phyloP scores from a whole-genome alignment of 2,888 invertebrate genomes.

The Chrysomela aeneicollis region DNA sequence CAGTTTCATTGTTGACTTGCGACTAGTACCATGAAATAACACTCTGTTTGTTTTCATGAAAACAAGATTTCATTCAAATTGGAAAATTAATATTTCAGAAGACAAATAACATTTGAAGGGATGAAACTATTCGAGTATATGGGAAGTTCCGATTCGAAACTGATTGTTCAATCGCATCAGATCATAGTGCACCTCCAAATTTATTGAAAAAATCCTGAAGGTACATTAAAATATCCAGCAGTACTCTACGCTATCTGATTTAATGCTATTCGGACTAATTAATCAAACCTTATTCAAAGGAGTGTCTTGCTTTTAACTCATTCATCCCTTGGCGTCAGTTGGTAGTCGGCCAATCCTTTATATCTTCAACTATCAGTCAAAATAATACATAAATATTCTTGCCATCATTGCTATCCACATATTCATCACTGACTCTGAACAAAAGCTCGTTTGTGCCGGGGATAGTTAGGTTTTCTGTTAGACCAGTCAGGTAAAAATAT shows the following conservation, averaged over 20 bases:
- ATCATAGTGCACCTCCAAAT: too few relatives aligned
- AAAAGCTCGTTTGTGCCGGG: conserved; percentile 2
- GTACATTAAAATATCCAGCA: not conserved
- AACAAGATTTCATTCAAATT: too few relatives aligned
- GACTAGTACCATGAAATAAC: too few relatives aligned
- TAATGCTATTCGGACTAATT: not conserved
- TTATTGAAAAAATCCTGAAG: too few relatives aligned
- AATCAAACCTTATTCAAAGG: not conserved
- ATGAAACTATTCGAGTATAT: too few relatives aligned
- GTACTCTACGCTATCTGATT: not conserved
- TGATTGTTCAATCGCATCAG: too few relatives aligned
- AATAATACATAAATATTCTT: conserved; percentile 6
- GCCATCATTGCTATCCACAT: not conserved
- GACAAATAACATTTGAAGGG: too few relatives aligned
- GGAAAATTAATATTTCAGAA: too few relatives aligned
- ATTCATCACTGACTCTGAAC: conserved; percentile 3
- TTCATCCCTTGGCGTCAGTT: conserved; percentile 2
- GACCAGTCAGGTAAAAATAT: conserved; percentile 37
- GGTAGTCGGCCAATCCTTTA: not conserved
- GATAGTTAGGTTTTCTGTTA: conserved; percentile 12
- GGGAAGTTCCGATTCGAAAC: too few relatives aligned
- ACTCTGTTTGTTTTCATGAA: too few relatives aligned
- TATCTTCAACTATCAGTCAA: not conserved
- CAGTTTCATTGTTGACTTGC: too few relatives aligned
- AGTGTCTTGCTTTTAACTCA: not conserved